Evolutionary conservation across 2,888 invertebrate genomes (phyloP).

Genomic region (Epirrhoe alternata): DNA sequence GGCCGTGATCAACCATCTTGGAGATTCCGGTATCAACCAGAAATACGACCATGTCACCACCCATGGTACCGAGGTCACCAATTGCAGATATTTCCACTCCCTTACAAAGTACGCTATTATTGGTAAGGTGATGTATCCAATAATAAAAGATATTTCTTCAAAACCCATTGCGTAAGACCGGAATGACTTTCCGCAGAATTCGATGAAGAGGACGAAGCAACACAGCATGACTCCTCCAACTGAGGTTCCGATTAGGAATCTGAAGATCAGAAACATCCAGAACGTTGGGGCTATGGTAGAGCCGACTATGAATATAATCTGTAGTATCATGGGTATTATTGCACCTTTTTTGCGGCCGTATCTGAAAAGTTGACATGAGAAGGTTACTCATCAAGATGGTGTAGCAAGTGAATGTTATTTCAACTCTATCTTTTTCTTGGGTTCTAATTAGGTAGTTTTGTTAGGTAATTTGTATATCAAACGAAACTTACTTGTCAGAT

Average conservation of each 20-base stretch:
- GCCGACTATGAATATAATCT: conserved; percentile 82
- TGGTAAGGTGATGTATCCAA: conserved; percentile 83
- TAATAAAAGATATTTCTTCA: conserved; percentile 82
- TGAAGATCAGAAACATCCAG: conserved; percentile 84
- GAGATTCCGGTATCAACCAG: conserved; percentile 91
- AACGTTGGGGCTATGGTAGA: conserved; percentile 85
- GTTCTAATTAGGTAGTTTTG: neutral
- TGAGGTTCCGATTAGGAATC: conserved; percentile 85
- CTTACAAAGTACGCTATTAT: conserved; percentile 85
- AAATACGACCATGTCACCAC: conserved; percentile 85
- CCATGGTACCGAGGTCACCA: conserved; percentile 82
- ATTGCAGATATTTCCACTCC: conserved; percentile 86
- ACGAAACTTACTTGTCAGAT: conserved; percentile 71
- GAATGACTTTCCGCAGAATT: conserved; percentile 84
- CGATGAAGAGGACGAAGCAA: conserved; percentile 87
- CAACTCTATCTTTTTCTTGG: too few relatives aligned
- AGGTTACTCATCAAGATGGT: neutral
- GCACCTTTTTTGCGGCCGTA: conserved; percentile 87
- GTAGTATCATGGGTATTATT: conserved; percentile 83
- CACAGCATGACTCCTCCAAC: conserved; percentile 89
- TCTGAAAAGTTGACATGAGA: conserved; percentile 65
- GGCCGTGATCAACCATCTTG: conserved; percentile 91
- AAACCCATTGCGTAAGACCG: conserved; percentile 83
- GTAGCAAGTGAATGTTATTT: too few relatives aligned
- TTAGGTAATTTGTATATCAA: neutral